Conservation (phyloP, 2,888 invertebrate genomes). For the Cabera pusaria region DNA sequence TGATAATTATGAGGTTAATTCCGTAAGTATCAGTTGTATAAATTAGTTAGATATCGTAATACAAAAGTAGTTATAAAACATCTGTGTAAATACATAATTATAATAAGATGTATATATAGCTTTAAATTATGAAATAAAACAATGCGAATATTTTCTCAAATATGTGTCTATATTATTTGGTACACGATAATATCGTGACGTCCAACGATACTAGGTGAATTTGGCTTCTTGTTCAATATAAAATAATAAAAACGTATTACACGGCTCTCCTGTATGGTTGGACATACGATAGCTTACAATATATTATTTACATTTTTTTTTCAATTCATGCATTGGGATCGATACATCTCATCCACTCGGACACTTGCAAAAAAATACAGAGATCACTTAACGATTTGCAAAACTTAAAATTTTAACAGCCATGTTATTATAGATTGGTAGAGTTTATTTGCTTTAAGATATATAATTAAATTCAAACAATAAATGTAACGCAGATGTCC, state of each 20-base stretch:
- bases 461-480: no score
- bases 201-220: slow-evolving; percentile 64
- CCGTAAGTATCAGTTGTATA: no score
- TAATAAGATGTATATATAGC: no score
- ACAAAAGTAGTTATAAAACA: no score
- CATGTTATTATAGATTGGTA: slow-evolving; percentile 18
- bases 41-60: no score
- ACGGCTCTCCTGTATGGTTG: slow-evolving; percentile 57
- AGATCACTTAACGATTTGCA: slow-evolving; percentile 18
- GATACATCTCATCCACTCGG: slow-evolving; percentile 23
- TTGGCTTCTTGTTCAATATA: slow-evolving; percentile 21
- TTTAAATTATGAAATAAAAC: slow-evolving; percentile 35
- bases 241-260: slow-evolving; percentile 20
- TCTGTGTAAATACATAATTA: no score
- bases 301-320: slow-evolving; percentile 37
- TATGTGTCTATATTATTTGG: slow-evolving; percentile 76
- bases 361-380: slow-evolving; percentile 6
- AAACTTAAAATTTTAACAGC: slow-evolving; percentile 28
- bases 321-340: slow-evolving; percentile 36
- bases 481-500: no score
- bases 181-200: slow-evolving; percentile 61
- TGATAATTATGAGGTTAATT: no score
- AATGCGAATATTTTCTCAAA: slow-evolving; percentile 45
- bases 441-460: slow-evolving; percentile 9
- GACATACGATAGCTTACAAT: slow-evolving; percentile 50